phyloP scores from a whole-genome alignment of 2,888 invertebrate genomes.

The Neoitamus cyanurus region DNA sequence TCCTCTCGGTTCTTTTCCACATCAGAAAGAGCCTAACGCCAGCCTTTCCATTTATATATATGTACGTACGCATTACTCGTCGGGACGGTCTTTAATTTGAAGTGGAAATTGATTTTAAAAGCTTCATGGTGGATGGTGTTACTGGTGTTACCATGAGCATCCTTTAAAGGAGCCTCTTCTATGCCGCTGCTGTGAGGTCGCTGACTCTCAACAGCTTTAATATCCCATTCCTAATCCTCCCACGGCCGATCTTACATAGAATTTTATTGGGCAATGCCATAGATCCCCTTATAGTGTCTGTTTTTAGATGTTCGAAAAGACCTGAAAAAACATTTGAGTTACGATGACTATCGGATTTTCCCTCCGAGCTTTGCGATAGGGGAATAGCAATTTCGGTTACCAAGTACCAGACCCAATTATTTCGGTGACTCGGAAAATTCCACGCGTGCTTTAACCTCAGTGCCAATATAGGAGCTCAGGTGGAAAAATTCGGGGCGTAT shows the following conservation, averaged over 20 bases:
- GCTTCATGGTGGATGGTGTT: neutral
- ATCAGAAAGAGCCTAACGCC: neutral
- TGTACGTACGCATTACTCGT: neutral
- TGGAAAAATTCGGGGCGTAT: neutral
- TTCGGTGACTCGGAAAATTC: neutral
- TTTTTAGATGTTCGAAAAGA: neutral
- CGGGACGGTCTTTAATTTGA: neutral
- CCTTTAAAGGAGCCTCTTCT: neutral
- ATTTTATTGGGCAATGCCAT: neutral
- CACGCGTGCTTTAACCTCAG: neutral
- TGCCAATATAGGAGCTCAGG: neutral
- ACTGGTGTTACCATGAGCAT: neutral
- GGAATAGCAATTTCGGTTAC: neutral
- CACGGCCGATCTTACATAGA: neutral
- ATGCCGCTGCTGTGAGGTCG: neutral
- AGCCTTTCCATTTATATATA: neutral
- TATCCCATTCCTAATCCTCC: neutral
- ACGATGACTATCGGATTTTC: neutral
- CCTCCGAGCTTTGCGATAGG: neutral
- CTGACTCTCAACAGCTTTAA: neutral
- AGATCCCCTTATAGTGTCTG: neutral
- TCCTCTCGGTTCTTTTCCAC: neutral
- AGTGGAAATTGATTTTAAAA: neutral
- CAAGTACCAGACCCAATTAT: neutral
- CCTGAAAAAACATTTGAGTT: neutral